Base-by-base conservation (phyloP, 2,113 vertebrate species). In the Struthidea cinerea region DNA sequence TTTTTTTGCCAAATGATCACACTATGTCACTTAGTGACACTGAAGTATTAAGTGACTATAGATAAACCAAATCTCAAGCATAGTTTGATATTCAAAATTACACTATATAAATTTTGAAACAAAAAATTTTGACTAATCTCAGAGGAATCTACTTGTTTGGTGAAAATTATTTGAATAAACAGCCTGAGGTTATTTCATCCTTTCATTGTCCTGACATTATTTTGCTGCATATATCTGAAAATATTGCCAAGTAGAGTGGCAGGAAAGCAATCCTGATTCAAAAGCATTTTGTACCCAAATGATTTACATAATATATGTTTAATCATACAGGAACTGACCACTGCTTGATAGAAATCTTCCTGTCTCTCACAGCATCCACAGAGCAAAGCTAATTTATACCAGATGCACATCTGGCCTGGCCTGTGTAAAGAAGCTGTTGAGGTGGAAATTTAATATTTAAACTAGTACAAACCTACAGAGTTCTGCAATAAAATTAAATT, bases 321-420 rank as follows among this genome's bases (percentile, higher is more conserved):
- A 96, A 91, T 93, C 82, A 65, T 37, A 47, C 35, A 76, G 70
- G 70, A 94, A 69, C 64, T 73, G 50, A 70, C 23, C 61, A 70
- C 50, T 44, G 50, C 73, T 68, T 96, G 91, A 94, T 83, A 88
- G 82, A 94, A 94, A 94, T 91, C 92, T 96, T 96, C 92, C 92
- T 87, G 75, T 82, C 75, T 94, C 82, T 79, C 6, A 4, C 7
- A 87, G 57, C 78, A 79, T 73, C 59, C 76, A 69, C 70, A 83
- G 65, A 82, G 37, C 61, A 55, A 83, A 46, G 61, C 52, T 94
- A 88, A 97, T 95, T 90, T 90, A 80, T 64, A 93, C 88, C 94
- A 96, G 90, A 79, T 57, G 82, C 44, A 61, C 75, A 88, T 93
- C 70, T 94, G 92, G 87, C 63, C 61, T 37, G 60, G 84, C 19